Evolutionary conservation across 2,113 vertebrate species (phyloP).

Genomic region (Pampusana beccarii): DNA sequence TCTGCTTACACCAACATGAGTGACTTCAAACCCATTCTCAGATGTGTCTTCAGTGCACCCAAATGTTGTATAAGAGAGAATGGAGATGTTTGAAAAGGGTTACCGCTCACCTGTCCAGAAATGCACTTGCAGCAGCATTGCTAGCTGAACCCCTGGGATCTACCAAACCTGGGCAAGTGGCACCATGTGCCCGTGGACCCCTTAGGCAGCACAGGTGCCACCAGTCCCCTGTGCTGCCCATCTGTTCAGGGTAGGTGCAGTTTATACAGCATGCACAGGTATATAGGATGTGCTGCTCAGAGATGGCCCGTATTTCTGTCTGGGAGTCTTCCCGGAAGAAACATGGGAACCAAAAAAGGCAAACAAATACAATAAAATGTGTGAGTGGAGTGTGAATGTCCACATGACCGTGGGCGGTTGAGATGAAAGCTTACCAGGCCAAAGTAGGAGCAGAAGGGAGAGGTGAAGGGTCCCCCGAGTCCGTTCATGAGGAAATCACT

Average conservation of each 20-base stretch:
- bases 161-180: not conserved
- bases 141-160: not conserved
- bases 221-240: too few species aligned
- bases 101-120: not conserved
- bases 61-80: not conserved
- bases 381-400: not conserved
- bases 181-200: accelerated
- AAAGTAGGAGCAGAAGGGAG: not conserved
- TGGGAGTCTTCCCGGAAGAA: not conserved
- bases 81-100: not conserved
- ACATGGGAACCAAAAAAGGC: not conserved
- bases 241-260: accelerated
- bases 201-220: not conserved
- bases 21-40: not conserved
- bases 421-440: not conserved
- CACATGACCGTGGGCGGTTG: accelerated
- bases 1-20: not conserved
- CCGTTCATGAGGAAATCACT: not conserved
- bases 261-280: not conserved
- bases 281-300: not conserved
- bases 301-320: not conserved
- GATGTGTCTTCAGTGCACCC: not conserved
- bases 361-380: not conserved
- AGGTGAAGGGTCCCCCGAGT: not conserved
- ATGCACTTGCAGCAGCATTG: not conserved